Evolutionary conservation across 2,888 invertebrate species (phyloP), one percentile per base, ranked within the genome.

Genomic region (Nemoura dubitans): DNA sequence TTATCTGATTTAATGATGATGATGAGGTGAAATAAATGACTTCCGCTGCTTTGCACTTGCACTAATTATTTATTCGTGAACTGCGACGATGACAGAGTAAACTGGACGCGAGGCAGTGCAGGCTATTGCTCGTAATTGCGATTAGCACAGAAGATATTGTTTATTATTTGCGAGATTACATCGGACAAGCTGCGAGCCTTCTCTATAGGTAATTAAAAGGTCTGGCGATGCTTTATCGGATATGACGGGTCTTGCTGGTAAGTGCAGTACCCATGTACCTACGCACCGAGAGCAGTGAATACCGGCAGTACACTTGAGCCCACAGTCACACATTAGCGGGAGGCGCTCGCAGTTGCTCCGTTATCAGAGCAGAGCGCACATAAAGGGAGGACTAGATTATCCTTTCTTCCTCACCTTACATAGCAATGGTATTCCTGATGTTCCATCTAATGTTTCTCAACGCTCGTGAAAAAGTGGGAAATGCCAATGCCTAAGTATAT

Each of bases 21-120:
- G 78, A 78, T 78, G 78, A 78, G 78, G 78, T 78, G 78, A 78
- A 59, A 78, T 78, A 78, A 78, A 78, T 78, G 78, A 78, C 78
- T 78, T 78, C 78, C 78, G 78, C 27, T 78, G 59, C 59, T n/a
- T n/a, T n/a, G n/a, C 6, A 21, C 10, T 36, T 36, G 78, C 78
- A 78, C 28, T 27, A 78, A 78, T 78, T 78, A 78, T 27, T 25
- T 78, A 25, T 78, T 6, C 28, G 7, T 27, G 28, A 26, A 27
- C 78, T 78, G 27, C 27, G 28, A 78, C 28, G 78, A 78, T 78
- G 78, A 78, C 78, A 78, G 78, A 27, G 28, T 78, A 26, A 78
- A 78, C 27, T 78, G 26, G 16, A 78, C 78, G 78, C 6, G 28
- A 1, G 3, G 59, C 59, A 26, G 0, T 78, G 78, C 26, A 78